Conservation (phyloP, 2,797 vertebrate species). For the Poecile montanus region DNA sequence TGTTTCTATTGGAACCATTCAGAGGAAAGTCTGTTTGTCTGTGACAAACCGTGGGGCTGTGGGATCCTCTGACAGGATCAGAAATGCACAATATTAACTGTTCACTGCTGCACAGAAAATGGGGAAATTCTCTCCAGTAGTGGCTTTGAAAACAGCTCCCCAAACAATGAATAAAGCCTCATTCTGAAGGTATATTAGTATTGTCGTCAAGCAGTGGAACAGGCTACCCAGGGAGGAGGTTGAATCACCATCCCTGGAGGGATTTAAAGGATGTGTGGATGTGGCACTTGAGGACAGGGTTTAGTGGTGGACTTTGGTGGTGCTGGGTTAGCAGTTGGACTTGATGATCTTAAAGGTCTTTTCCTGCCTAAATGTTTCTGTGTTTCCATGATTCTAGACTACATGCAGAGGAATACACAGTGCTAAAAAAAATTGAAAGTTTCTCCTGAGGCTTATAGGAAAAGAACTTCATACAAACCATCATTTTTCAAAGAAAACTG, state of each 20-base stretch:
- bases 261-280: background rate
- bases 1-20: background rate
- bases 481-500: background rate
- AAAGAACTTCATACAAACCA: background rate
- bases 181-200: background rate
- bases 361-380: background rate
- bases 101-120: background rate
- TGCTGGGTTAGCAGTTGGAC: background rate
- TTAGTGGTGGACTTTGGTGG: background rate
- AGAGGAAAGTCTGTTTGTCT: background rate
- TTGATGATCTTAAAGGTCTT: background rate
- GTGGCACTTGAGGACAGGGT: background rate
- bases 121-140: background rate
- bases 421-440: background rate
- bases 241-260: background rate
- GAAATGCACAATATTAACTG: slow-evolving; percentile 10
- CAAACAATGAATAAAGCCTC: background rate
- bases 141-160: background rate
- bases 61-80: background rate
- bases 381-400: background rate
- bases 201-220: background rate
- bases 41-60: background rate
- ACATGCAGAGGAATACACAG: background rate
- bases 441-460: background rate
- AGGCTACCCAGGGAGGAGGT: background rate